These are phyloP conservation scores for Fratercula arctica DNA, from an alignment of 2,797 vertebrate genomes.

Conservation along the genomic window DNA sequence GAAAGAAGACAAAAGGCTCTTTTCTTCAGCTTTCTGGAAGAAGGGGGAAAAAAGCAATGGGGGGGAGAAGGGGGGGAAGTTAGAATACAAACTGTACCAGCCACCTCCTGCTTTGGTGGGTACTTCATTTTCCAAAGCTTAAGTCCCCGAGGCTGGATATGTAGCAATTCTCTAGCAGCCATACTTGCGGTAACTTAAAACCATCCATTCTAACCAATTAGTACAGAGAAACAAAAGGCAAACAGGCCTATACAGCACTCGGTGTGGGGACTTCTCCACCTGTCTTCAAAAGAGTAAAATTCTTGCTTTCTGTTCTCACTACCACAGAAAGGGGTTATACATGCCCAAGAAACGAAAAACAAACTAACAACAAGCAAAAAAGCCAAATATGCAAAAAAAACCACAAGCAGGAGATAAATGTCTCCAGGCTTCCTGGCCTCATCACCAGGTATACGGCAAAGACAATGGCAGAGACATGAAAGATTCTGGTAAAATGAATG, in stretches of 20 bases:
- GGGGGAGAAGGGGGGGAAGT: neutral
- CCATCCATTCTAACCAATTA: slow-evolving; percentile 37
- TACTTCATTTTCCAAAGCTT: slow-evolving; percentile 59
- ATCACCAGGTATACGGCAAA: slow-evolving; percentile 26
- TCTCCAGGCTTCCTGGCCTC: neutral
- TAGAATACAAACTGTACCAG: slow-evolving; percentile 36
- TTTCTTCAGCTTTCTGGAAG: slow-evolving; percentile 49
- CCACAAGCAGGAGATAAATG: slow-evolving; percentile 21
- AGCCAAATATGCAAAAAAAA: neutral
- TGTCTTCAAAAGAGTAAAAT: slow-evolving; percentile 18
- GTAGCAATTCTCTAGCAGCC: slow-evolving; percentile 41
- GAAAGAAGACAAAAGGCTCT: slow-evolving; percentile 64
- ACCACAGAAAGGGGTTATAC: neutral
- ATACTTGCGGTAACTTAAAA: slow-evolving; percentile 37
- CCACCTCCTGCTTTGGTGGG: slow-evolving; percentile 55
- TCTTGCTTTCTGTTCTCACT: neutral
- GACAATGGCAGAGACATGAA: slow-evolving; percentile 47
- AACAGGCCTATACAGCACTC: neutral
- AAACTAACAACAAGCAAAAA: slow-evolving; percentile 8
- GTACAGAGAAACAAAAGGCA: slow-evolving; percentile 26
- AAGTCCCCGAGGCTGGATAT: slow-evolving; percentile 35
- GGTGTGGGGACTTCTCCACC: neutral
- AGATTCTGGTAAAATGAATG: neutral
- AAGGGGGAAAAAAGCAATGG: neutral
- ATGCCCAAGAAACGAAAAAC: slow-evolving; percentile 37